Evolutionary conservation across 2,888 invertebrate genomes (phyloP), one percentile per base, ranked within the genome.

Genomic region (Pyrochroa serraticornis): DNA sequence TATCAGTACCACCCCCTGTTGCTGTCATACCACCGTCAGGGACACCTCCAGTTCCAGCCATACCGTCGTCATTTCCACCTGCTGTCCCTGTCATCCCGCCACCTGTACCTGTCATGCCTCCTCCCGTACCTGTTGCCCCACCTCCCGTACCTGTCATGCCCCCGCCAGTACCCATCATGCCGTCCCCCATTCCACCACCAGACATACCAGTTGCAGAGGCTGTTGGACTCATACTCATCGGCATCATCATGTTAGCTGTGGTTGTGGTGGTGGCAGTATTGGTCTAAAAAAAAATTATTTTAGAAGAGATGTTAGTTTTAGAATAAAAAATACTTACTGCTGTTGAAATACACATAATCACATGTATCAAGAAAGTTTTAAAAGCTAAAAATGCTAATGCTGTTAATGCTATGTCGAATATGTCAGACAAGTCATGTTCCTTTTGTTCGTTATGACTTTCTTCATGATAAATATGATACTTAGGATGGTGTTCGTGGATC

Each of bases 321-420:
- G 8, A 39, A 39, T 2, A 9, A 39, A 8, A n/a, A 43, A 30
- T 58, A 73, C 82, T 77, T 71, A 88, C 88, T 80, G 82, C 81
- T 67, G 72, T 71, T 0, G 86, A 84, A 44, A 90, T 87, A 71
- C 90, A 89, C 87, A 92, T 88, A 6, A 92, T 81, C 8, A 92
- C 85, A 75, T 93, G 91, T 41, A 92, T 81, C 8, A 90, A 81
- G 68, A 93, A 93, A 81, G 91, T 85, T 31, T 90, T 91, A 69
- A 93, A 93, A 0, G 92, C 89, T 7, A 92, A 76, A 71, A 90
- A 92, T 0, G 92, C 92, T 34, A 93, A 82, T 0, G 91, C 91
- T 0, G 92, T 92, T 14, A 92, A 80, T 0, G 91, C 91, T 58
- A 92, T 87, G 59, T 93, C 92, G 67, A 91, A 90, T 35, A 93